Evolutionary conservation across 2,797 vertebrate species (phyloP), one percentile per base, ranked within the genome.

Genomic region (Bryconaethiops microstoma): DNA sequence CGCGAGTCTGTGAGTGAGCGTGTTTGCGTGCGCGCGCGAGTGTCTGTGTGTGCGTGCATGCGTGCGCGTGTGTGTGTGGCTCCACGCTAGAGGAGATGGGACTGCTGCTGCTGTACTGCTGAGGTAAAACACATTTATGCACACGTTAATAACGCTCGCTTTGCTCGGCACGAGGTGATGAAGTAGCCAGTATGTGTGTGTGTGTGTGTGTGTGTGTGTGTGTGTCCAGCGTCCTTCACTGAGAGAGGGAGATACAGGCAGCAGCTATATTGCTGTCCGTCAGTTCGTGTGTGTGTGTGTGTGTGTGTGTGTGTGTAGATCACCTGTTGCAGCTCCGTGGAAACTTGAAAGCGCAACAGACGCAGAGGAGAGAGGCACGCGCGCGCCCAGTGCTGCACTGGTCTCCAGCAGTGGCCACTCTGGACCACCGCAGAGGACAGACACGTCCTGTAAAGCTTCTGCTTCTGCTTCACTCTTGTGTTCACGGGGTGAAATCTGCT

Each of bases 311-410:
- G 79, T 69, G 84, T 90, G 92, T 79, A n/a, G 88, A 88, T 92
- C 95, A 97, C 96, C 96, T 97, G 96, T 97, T 98, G 96, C 25
- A 45, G 40, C 39, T n/a, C 19, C 12, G 25, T 13, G 14, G 17
- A 21, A 50, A 50, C 48, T 50, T 50, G 12, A 25, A 62, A 21
- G 13, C 65, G 13, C 65, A 12, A n/a, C 29, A 65, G 12, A 29
- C 6, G 42, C 42, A 9, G 42, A 9, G 9, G 5, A 3, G 40
- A 42, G 40, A 3, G 40, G 7, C 4, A 7, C 40, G 40, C 40
- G 40, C 4, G 40, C 3, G 40, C 40, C 40, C 40, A 7, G 7
- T 39, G 35, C n/a, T 39, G 4, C 19, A 16, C 39, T 68, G 65
- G 17, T 4, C 65, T 17, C 8, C 9, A 60, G 4, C 23, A 21